Percentiles rank a stretch among this genome's conserved stretches.
Conservation (phyloP, 1,140 invertebrate genomes). For the Ceratosolen fusciceps region DNA sequence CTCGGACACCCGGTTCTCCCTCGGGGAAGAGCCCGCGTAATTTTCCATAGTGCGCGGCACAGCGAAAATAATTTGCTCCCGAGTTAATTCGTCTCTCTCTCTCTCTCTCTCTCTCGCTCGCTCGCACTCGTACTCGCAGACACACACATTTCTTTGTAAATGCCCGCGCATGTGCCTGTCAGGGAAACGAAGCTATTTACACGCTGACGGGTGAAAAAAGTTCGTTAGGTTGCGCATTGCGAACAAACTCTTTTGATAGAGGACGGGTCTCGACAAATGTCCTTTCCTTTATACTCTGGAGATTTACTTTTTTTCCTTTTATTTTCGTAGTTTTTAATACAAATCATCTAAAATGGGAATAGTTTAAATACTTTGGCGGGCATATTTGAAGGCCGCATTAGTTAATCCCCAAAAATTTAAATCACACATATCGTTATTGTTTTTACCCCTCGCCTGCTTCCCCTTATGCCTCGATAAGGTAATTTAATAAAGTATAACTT, state of each 20-base stretch:
- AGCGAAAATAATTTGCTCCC: constrained; percentile 33
- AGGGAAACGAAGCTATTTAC: constrained; percentile 8
- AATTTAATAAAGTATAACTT: not conserved
- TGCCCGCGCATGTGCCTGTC: not conserved
- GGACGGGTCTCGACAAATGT: not conserved
- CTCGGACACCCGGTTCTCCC: constrained; percentile 23
- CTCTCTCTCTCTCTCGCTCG: not conserved
- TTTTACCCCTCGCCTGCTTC: too few relatives aligned
- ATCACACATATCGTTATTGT: not conserved
- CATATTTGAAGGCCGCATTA: not conserved
- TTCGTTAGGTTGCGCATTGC: constrained; percentile 13
- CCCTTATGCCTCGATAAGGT: too few relatives aligned
- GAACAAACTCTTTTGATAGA: constrained; percentile 7
- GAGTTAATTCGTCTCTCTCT: constrained; percentile 20
- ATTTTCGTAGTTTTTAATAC: too few relatives aligned
- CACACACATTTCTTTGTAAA: not conserved
- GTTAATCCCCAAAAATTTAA: not conserved
- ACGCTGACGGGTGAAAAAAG: constrained; percentile 1
- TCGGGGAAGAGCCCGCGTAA: not conserved
- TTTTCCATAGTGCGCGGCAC: not conserved
- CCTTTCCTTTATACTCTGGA: not conserved
- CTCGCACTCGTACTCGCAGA: not conserved
- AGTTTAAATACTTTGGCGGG: not conserved
- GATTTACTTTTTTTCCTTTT: constrained; percentile 21
- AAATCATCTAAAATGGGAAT: not conserved